Base-by-base conservation (phyloP, 2,797 vertebrate genomes). In the Decapterus maruadsi region DNA sequence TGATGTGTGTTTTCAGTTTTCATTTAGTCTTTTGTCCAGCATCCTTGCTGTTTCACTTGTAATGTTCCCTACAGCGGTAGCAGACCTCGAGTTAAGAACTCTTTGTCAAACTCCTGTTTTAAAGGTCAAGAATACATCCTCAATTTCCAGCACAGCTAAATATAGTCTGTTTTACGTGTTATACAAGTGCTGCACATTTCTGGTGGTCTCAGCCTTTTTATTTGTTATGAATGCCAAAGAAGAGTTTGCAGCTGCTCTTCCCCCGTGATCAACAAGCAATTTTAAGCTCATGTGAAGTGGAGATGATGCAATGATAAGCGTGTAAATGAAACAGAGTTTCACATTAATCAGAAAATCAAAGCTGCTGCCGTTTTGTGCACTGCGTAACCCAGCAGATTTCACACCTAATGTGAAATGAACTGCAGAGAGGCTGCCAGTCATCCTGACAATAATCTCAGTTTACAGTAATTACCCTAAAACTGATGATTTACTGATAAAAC, bases 341-440 rank as follows among this genome's bases (percentile, higher is more conserved):
- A 74, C 73, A 81, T 81, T 59, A 65, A 82, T 46, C 45, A 22
- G 55, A 75, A 77, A 79, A 80, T 82, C 56, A 81, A 84, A 86
- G 68, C 46, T 9, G 17, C 42, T 72, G 31, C 40, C 9, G 55
- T 36, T 26, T 54, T 34, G 31, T 31, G 68, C 22, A 54, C 4
- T 14, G 77, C 61, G 65, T 65, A 68, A 73, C 59, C 31, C 48
- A 48, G 19, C 38, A 61, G 64, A 77, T 81, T 77, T 71, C 31
- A 73, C 65, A 59, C 31, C 54, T 43, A 60, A 54, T 53, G 31
- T 34, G 22, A 63, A 72, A 61, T 58, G 3, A 67, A 56, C 29
- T 55, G 34, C 50, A 51, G 43, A 36, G 38, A 63, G 20, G 50
- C 43, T 26, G 54, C 40, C 56, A 76, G 16, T 61, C 53, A 68